phyloP scores from a whole-genome alignment of 1,140 invertebrate genomes.

The Drosophila bipectinata region DNA sequence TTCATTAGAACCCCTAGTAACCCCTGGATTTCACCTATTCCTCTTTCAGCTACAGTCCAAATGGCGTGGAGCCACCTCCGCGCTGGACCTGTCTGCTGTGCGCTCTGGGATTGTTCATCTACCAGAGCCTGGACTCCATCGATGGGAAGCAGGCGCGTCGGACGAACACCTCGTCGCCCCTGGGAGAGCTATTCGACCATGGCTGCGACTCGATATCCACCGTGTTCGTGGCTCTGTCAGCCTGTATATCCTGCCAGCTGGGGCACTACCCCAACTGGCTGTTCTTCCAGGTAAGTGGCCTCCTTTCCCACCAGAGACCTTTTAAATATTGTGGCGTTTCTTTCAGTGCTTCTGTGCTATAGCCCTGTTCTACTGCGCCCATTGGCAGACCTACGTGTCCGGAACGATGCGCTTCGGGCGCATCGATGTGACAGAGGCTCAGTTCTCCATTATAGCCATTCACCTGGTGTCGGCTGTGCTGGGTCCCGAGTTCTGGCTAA shows the following conservation, averaged over 20 bases:
- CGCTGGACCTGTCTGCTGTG: conserved; percentile 96
- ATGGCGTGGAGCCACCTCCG: conserved; percentile 90
- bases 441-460: conserved; percentile 95
- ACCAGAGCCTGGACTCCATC: conserved; percentile 99
- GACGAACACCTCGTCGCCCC: conserved; percentile 95
- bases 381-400: conserved; percentile 99
- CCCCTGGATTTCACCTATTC: too few relatives aligned
- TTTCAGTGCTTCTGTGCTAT: conserved; percentile 95
- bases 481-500: conserved; percentile 94
- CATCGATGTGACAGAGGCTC: conserved; percentile 99
- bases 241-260: conserved; percentile 95
- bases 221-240: conserved; percentile 97
- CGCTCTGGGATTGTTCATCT: conserved; percentile 97
- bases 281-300: conserved; percentile 90
- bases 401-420: conserved; percentile 96
- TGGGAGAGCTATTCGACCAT: conserved; percentile 99
- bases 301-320: not conserved
- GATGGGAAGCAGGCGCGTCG: conserved; percentile 99
- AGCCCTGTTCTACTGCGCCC: conserved; percentile 98
- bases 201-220: conserved; percentile 99
- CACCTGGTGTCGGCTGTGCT: conserved; percentile 94
- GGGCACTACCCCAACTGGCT: conserved; percentile 96
- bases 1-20: not conserved
- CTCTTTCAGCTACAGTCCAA: conserved; percentile 86
- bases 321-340: not conserved